These are phyloP conservation scores for Hyles vespertilio DNA, from an alignment of 1,140 invertebrate species.

Conservation along the genomic window DNA sequence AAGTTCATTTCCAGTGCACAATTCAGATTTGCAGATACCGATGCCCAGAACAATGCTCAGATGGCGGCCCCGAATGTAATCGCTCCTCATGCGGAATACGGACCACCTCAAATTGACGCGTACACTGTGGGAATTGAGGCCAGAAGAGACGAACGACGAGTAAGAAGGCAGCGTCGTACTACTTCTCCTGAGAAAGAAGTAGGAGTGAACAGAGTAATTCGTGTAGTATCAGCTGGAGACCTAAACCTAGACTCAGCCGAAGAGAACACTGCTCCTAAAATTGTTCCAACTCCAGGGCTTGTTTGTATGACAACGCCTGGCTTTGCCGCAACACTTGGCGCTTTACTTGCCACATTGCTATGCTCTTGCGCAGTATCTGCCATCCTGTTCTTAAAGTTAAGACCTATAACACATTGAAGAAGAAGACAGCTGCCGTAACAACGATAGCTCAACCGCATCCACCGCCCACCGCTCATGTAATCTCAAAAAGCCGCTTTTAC, in stretches of 20 bases:
- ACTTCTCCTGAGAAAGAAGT: conserved; percentile 84
- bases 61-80: conserved; percentile 70
- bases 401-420: conserved; percentile 80
- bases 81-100: conserved; percentile 81
- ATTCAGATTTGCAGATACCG: conserved; percentile 96
- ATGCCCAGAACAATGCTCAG: conserved; percentile 92
- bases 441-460: conserved; percentile 63
- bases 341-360: conserved; percentile 86
- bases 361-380: conserved; percentile 90
- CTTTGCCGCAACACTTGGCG: conserved; percentile 88
- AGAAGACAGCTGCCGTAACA: conserved; percentile 75
- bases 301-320: conserved; percentile 96
- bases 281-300: conserved; percentile 83
- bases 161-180: conserved; percentile 79
- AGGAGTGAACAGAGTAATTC: conserved; percentile 88
- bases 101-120: conserved; percentile 81
- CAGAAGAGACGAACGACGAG: conserved; percentile 85
- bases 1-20: conserved; percentile 97
- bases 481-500: conserved; percentile 70
- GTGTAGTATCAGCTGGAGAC: conserved; percentile 91
- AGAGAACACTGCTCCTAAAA: conserved; percentile 76
- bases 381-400: conserved; percentile 86
- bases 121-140: conserved; percentile 79
- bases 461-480: conserved; percentile 53
- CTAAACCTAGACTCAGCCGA: conserved; percentile 86